Base-by-base conservation (phyloP, 1,140 invertebrate species). In the Ceratina japonica region DNA sequence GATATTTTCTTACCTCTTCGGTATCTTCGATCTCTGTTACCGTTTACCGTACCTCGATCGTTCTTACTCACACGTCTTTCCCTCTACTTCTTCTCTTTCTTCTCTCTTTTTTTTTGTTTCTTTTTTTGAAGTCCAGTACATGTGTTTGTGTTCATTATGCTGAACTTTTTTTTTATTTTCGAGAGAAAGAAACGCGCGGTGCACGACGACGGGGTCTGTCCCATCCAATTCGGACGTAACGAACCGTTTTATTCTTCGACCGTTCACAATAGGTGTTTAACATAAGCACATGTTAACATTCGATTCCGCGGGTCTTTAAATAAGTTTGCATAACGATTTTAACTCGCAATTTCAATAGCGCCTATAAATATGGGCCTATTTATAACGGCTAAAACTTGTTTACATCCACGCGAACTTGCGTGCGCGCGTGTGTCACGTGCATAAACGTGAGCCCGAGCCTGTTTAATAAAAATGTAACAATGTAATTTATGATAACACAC, bases 61-160 rank as follows among this genome's bases (percentile, higher is more conserved):
- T 68, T 68, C 10, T 13, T 15, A 58, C 37, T 44, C 10, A 44
- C 5, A 10, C 10, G 37, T 44, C 37, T 44, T 10, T 7, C 56
- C 56, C 20, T 16, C 27, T n/a, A n/a, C n/a, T 8, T 15, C 16
- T 31, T 15, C 13, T 20, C 54, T 20, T 3, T 18, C 4, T 27
- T 69, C 2, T 7, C 52, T 8, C 15, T 16, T 16, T 16, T 2
- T 49, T 69, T 5, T 51, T 31, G 20, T 54, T 20, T 4, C 58
- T 1, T 37, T 3, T n/a, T 52, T 52, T 74, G 68, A 37, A 71
- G 68, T 77, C 75, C 66, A 77, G 59, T 77, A 77, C 68, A 72
- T 72, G 49, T 71, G 59, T 77, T 63, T 77, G 49, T 77, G 27
- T 71, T 72, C 37, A 44, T 44, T 44, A 44, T 44, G 37, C 37